phyloP scores from a whole-genome alignment of 1,140 invertebrate genomes.

The Meloidogyne hapla region DNA sequence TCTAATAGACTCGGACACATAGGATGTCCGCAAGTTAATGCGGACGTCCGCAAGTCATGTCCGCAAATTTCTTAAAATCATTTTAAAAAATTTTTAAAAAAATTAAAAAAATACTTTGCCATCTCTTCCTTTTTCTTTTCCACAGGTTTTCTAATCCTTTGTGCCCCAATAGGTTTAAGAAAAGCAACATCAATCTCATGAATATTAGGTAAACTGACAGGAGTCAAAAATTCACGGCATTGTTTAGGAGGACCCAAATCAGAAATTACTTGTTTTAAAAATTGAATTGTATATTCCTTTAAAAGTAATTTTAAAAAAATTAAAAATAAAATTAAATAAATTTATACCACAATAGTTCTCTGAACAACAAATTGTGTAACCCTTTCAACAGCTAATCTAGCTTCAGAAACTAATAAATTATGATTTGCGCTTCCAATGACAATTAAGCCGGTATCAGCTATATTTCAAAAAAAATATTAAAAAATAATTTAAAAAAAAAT shows the following conservation, averaged over 20 bases:
- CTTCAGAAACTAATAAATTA: constrained; percentile 45
- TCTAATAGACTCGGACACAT: too few species aligned
- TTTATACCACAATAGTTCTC: constrained; percentile 39
- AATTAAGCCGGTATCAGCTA: constrained; percentile 40
- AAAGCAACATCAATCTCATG: constrained; percentile 46
- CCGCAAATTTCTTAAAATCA: neutral
- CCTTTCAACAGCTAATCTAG: constrained; percentile 37
- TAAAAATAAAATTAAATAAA: constrained; percentile 13
- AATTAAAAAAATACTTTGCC: neutral
- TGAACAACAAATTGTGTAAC: constrained; percentile 45
- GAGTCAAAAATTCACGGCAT: constrained; percentile 38
- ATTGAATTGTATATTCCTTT: constrained; percentile 43
- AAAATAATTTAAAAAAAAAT: neutral
- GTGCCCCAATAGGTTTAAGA: constrained; percentile 28
- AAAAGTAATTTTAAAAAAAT: constrained; percentile 6
- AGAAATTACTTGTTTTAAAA: constrained; percentile 50
- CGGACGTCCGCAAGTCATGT: too few species aligned
- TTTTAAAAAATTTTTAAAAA: neutral
- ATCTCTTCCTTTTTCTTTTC: constrained; percentile 14
- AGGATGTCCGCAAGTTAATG: too few species aligned
- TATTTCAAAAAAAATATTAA: constrained; percentile 7
- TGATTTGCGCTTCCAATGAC: constrained; percentile 43
- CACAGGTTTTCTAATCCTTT: neutral
- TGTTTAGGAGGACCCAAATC: constrained; percentile 39
- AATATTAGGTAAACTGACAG: constrained; percentile 43